Conservation (phyloP, 2,113 vertebrate species). For the Hippocampus comes region DNA sequence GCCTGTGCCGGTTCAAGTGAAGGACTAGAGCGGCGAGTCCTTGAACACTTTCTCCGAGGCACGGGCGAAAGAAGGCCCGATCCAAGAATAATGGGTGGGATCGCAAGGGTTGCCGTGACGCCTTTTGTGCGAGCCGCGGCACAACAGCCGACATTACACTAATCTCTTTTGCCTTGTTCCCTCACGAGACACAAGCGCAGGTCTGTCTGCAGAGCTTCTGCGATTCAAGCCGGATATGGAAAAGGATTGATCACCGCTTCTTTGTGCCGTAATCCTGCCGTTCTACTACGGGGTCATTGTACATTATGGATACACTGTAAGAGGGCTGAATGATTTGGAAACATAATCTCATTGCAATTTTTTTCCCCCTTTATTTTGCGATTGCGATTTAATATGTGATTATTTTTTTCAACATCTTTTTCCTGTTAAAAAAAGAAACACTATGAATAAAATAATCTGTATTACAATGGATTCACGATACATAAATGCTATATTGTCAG, state of each 20-base stretch:
- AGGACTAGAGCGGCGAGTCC: constrained; percentile 40
- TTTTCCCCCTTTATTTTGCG: too few species aligned
- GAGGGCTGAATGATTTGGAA: too few species aligned
- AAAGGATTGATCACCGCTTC: constrained; percentile 37
- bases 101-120: constrained; percentile 56
- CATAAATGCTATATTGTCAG: too few species aligned
- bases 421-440: too few species aligned
- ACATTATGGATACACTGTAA: not conserved
- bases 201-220: constrained; percentile 62
- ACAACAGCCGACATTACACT: constrained; percentile 60
- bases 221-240: constrained; percentile 44
- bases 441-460: too few species aligned
- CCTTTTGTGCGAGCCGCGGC: constrained; percentile 57
- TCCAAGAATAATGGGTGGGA: constrained; percentile 57
- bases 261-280: constrained; percentile 23
- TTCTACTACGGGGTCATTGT: constrained; percentile 45
- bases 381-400: too few species aligned
- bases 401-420: too few species aligned
- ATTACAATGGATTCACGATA: too few species aligned
- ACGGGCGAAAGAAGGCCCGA: constrained; percentile 51
- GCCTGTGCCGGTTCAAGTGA: constrained; percentile 35
- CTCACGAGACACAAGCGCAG: constrained; percentile 57
- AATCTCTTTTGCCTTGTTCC: constrained; percentile 70
- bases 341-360: too few species aligned
- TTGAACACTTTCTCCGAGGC: constrained; percentile 43